Conservation (phyloP, 2,888 invertebrate species). For the Cheilosia variabilis region DNA sequence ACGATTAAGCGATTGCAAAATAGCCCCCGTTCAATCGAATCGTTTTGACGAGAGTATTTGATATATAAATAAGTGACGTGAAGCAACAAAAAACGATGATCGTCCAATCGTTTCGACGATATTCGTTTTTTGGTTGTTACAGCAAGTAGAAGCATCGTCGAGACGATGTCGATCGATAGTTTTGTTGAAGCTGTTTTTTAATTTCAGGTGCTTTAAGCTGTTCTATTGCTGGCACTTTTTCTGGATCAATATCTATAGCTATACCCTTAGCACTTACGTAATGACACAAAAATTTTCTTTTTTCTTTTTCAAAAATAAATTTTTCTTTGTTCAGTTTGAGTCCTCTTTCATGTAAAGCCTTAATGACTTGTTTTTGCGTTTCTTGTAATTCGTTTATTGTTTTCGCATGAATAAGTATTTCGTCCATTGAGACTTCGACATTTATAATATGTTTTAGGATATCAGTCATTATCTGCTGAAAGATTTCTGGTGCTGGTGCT, state of each 20-base stretch:
- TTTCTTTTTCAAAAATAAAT: constrained; percentile 7
- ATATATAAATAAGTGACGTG: no score
- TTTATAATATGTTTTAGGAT: constrained; percentile 13
- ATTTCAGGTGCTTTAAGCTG: constrained; percentile 12
- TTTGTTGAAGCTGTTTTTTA: constrained; percentile 2
- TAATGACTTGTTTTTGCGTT: constrained; percentile 8
- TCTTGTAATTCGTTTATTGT: neutral
- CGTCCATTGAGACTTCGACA: constrained; percentile 19
- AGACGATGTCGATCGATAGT: no score
- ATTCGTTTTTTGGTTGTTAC: no score
- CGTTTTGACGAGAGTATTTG: no score
- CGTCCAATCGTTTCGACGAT: no score
- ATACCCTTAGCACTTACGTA: neutral
- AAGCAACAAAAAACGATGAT: no score
- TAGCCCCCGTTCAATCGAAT: no score
- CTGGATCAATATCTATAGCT: constrained; percentile 1
- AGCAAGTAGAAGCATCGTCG: no score
- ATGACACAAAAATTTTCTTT: neutral
- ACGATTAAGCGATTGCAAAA: no score
- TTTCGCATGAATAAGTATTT: neutral
- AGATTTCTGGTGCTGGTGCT: constrained; percentile 5
- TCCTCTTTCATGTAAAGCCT: neutral
- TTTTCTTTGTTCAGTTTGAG: neutral
- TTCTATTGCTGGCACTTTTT: constrained; percentile 17
- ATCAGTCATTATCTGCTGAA: constrained; percentile 2